Conservation (phyloP, 2,797 vertebrate species). For the Spondyliosoma cantharus region DNA sequence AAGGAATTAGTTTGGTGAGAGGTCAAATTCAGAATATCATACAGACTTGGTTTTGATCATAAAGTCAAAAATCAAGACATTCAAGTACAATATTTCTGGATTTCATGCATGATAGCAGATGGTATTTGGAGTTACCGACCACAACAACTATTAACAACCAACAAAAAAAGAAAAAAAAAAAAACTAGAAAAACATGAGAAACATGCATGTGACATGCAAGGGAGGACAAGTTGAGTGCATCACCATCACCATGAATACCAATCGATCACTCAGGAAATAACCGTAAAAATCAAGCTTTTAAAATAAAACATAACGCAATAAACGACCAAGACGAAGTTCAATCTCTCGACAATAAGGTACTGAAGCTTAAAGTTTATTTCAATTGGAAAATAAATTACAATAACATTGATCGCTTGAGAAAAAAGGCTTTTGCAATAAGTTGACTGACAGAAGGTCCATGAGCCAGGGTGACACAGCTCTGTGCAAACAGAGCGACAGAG, state of each 20-base stretch:
- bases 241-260: not conserved
- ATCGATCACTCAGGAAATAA: not conserved
- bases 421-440: not conserved
- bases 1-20: no score
- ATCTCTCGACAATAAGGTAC: not conserved
- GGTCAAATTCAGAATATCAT: no score
- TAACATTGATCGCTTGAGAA: not conserved
- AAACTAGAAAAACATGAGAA: no score
- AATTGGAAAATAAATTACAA: slow-evolving; percentile 21
- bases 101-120: no score
- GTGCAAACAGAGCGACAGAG: slow-evolving; percentile 1
- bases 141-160: no score
- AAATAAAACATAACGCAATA: not conserved
- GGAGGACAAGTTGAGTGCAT: no score
- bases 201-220: no score
- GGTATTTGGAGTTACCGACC: no score
- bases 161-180: no score
- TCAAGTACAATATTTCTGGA: no score
- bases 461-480: not conserved
- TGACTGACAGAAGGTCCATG: not conserved
- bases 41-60: no score
- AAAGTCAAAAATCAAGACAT: no score
- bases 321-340: not conserved
- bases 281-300: not conserved
- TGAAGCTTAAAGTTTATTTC: slow-evolving; percentile 11